Conservation (phyloP, 1,140 invertebrate species). For the Penaeus vannamei region DNA sequence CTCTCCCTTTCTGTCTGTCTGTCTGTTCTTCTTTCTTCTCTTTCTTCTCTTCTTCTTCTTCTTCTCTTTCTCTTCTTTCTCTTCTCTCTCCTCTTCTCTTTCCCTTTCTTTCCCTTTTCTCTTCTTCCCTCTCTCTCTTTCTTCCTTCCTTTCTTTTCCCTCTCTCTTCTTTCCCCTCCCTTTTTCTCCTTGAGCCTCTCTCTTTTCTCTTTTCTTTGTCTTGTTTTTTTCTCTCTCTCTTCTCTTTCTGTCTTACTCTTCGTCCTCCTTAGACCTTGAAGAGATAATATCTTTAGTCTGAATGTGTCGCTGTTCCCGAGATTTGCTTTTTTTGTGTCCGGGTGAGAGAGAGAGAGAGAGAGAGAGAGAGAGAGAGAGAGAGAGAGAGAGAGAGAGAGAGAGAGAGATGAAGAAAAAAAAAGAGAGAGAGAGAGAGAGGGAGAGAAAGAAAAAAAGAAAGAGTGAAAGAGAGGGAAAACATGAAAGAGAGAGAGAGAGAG, state of each 20-base stretch:
- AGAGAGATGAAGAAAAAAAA: not conserved
- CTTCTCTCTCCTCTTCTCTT: not conserved
- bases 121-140: not conserved
- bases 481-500: not conserved
- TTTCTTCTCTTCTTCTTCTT: not conserved
- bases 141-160: not conserved
- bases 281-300: too few relatives aligned
- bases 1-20: not conserved
- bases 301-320: too few relatives aligned
- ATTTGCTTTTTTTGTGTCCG: too few relatives aligned
- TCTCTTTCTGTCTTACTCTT: too few relatives aligned
- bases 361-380: not conserved
- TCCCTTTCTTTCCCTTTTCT: not conserved
- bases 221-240: too few relatives aligned
- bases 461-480: too few relatives aligned
- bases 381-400: slow-evolving; percentile 30
- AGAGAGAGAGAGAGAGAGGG: too few relatives aligned
- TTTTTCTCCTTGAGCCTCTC: not conserved
- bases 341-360: not conserved
- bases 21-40: not conserved
- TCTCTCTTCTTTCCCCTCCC: not conserved
- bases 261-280: too few relatives aligned
- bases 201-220: too few relatives aligned
- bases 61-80: not conserved
- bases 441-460: not conserved